Evolutionary conservation across 2,888 invertebrate species (phyloP).

Genomic region (Adela reaumurella): DNA sequence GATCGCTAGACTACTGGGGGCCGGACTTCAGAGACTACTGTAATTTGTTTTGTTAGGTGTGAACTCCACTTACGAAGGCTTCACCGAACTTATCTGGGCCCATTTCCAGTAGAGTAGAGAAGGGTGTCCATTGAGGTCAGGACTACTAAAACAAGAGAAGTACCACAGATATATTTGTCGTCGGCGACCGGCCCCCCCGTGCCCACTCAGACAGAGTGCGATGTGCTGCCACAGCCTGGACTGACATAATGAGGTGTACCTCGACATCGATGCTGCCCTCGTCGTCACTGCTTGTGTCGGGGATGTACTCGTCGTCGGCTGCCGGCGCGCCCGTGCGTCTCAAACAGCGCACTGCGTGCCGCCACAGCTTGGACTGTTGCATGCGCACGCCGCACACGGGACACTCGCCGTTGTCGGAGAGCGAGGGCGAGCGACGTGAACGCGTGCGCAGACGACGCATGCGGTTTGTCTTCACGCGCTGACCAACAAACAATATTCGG

Average conservation of each 20-base stretch:
- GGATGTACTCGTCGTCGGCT: slow-evolving; percentile 61
- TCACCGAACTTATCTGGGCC: too few species aligned
- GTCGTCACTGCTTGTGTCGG: slow-evolving; percentile 58
- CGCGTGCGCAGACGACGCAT: slow-evolving; percentile 32
- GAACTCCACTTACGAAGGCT: too few species aligned
- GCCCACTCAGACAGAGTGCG: neutral
- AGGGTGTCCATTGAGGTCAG: too few species aligned
- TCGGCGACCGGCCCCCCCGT: too few species aligned
- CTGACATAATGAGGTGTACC: too few species aligned
- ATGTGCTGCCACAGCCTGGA: neutral
- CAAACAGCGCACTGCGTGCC: slow-evolving; percentile 64
- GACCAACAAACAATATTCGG: slow-evolving; percentile 3
- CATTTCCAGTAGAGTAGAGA: too few species aligned
- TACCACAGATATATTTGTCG: too few species aligned
- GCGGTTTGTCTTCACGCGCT: slow-evolving; percentile 40
- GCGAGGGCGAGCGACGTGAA: slow-evolving; percentile 31
- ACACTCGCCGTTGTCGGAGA: slow-evolving; percentile 57
- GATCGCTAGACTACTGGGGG: too few species aligned
- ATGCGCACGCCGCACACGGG: slow-evolving; percentile 78
- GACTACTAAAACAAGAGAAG: too few species aligned
- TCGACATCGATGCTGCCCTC: slow-evolving; percentile 79
- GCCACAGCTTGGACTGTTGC: slow-evolving; percentile 62
- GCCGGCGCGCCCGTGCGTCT: slow-evolving; percentile 45
- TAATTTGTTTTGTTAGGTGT: too few species aligned
- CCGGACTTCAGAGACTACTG: too few species aligned